phyloP scores from a whole-genome alignment of 2,888 invertebrate species.

The Erebia ligea region DNA sequence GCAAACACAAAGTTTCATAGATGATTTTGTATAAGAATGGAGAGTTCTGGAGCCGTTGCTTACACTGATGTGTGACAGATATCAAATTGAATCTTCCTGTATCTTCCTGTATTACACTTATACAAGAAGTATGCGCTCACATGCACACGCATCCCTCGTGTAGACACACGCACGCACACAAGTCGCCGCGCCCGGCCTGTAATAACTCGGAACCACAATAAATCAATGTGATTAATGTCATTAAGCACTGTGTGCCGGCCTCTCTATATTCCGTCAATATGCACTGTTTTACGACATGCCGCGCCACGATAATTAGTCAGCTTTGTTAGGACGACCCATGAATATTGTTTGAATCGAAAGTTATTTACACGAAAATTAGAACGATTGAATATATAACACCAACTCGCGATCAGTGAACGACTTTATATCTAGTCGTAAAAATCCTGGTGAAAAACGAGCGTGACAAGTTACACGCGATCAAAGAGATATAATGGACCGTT shows the following conservation, averaged over 20 bases:
- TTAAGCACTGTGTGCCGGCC: conserved; percentile 83
- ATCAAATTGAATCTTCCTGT: conserved; percentile 62
- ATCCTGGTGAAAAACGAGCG: conserved; percentile 28
- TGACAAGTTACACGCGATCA: conserved; percentile 64
- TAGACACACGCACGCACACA: conserved; percentile 64
- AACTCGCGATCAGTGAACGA: conserved; percentile 14
- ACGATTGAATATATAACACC: conserved; percentile 32
- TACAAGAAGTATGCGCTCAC: conserved; percentile 71
- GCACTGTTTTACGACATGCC: conserved; percentile 83
- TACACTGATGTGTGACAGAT: neutral
- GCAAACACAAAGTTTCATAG: neutral
- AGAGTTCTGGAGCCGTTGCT: neutral
- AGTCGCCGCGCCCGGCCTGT: conserved; percentile 71
- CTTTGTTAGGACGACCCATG: conserved; percentile 79
- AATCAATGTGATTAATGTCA: conserved; percentile 84
- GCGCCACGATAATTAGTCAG: conserved; percentile 82
- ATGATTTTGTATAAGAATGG: neutral
- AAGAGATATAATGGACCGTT: conserved; percentile 72
- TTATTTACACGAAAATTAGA: conserved; percentile 51
- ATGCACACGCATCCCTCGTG: conserved; percentile 43
- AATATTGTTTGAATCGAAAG: conserved; percentile 53
- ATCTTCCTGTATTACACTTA: conserved; percentile 67
- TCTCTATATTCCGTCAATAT: conserved; percentile 84
- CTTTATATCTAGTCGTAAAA: conserved; percentile 23
- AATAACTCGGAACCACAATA: conserved; percentile 84